A percentile compares a stretch with the other conserved stretches of the same genome.
Evolutionary conservation across 2,797 vertebrate genomes (phyloP).

Genomic region (Artibeus lituratus): DNA sequence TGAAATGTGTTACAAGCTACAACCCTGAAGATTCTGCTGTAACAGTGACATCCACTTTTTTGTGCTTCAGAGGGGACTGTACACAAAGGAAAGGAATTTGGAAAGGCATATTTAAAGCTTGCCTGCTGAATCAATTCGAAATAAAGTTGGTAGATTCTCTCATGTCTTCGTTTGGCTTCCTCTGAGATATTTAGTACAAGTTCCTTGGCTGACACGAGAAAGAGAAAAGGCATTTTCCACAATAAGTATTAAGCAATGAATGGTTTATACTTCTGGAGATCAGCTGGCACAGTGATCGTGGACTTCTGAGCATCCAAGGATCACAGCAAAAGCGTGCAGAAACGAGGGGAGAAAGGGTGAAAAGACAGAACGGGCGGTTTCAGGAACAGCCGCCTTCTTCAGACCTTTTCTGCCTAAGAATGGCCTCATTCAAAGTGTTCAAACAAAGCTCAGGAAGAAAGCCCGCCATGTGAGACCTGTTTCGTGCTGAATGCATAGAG

Average conservation of each 20-base stretch:
- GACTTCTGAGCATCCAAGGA: not conserved
- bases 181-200: constrained; percentile 5
- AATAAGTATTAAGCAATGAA: not conserved
- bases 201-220: not conserved
- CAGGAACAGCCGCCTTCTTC: constrained; percentile 46
- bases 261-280: not conserved
- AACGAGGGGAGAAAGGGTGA: not conserved
- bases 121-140: not conserved
- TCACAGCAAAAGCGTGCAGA: constrained; percentile 25
- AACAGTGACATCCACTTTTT: not conserved
- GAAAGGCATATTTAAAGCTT: not conserved
- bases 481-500: constrained; percentile 19
- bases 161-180: constrained; percentile 10
- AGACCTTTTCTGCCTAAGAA: constrained; percentile 24
- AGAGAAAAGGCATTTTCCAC: constrained; percentile 10
- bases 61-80: not conserved
- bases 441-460: constrained; percentile 60
- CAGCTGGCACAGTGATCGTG: constrained; percentile 31
- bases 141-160: not conserved
- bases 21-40: not conserved
- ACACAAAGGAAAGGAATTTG: not conserved
- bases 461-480: constrained; percentile 40
- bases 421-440: constrained; percentile 54
- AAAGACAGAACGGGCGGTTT: constrained; percentile 49
- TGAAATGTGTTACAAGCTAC: not conserved